Evolutionary conservation across 2,797 vertebrate genomes (phyloP).

Genomic region (Poecilia picta): DNA sequence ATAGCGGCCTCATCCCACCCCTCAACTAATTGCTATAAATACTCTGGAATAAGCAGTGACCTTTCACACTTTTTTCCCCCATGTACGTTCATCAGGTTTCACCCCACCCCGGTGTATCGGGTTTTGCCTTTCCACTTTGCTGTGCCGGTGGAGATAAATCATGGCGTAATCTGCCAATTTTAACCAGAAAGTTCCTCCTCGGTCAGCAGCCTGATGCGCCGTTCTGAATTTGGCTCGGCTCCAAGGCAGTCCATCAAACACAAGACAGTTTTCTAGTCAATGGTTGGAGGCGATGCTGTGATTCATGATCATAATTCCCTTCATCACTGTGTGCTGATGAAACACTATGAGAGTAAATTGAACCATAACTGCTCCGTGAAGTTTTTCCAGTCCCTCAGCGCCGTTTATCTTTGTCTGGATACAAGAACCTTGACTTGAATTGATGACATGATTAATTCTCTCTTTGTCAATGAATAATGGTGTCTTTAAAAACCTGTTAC

Average conservation of each 20-base stretch:
- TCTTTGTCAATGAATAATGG: neutral
- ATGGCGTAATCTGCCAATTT: conserved; percentile 52
- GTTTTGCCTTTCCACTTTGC: conserved; percentile 48
- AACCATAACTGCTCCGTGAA: conserved; percentile 32
- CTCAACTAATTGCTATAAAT: conserved; percentile 63
- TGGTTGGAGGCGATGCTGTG: conserved; percentile 37
- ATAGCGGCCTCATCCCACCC: conserved; percentile 17
- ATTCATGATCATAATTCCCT: conserved; percentile 50
- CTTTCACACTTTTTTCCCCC: conserved; percentile 50
- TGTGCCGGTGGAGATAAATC: conserved; percentile 54
- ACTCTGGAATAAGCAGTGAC: conserved; percentile 58
- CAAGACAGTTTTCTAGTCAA: conserved; percentile 34
- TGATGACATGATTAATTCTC: conserved; percentile 25
- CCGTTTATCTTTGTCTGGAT: conserved; percentile 22
- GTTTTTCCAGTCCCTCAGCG: conserved; percentile 13
- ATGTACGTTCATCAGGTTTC: conserved; percentile 54
- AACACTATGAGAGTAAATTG: conserved; percentile 35
- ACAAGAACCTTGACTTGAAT: conserved; percentile 13
- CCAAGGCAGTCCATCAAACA: conserved; percentile 42
- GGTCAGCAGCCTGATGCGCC: conserved; percentile 29
- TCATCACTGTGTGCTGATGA: conserved; percentile 46
- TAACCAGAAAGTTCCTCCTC: conserved; percentile 42
- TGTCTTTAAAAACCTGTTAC: conserved; percentile 8
- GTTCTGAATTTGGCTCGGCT: conserved; percentile 31
- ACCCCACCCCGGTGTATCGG: conserved; percentile 51